A percentile compares a stretch with the other conserved stretches of the same genome.
Conservation (phyloP, 2,113 vertebrate species). For the Sinocyclocheilus anophthalmus region DNA sequence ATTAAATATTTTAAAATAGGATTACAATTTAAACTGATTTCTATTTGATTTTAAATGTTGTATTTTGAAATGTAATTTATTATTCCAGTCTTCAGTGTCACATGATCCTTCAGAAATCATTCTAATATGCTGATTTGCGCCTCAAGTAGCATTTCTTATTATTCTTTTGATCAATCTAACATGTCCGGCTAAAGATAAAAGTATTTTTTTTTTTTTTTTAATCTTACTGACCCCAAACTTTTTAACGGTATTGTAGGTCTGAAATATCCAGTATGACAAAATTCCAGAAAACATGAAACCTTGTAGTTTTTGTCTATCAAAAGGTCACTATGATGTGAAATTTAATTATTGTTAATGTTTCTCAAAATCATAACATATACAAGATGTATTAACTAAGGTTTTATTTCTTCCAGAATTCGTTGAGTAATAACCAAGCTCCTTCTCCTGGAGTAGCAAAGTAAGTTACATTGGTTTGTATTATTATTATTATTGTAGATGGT, state of each 20-base stretch:
- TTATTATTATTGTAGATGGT: not conserved
- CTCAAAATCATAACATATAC: not conserved
- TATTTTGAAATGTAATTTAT: too few species aligned
- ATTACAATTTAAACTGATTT: too few species aligned
- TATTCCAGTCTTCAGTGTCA: too few species aligned
- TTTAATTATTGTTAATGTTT: not conserved
- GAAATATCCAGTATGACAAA: not conserved
- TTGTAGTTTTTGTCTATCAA: not conserved
- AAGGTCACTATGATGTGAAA: not conserved
- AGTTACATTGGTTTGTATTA: constrained; percentile 56
- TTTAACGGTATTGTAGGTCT: not conserved
- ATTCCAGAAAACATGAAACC: not conserved
- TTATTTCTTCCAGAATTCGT: constrained; percentile 84
- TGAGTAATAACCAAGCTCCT: constrained; percentile 96
- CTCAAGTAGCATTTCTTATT: too few species aligned
- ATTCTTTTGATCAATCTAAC: not conserved
- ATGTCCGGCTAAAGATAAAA: not conserved
- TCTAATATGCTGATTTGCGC: too few species aligned
- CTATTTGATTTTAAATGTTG: too few species aligned
- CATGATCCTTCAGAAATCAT: too few species aligned
- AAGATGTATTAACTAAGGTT: not conserved
- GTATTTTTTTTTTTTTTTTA: not conserved
- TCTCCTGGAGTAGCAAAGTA: constrained; percentile 98
- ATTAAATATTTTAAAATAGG: too few species aligned
- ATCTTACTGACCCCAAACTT: not conserved